These are phyloP conservation scores for Onchidella celtica DNA, from an alignment of 2,888 invertebrate species.

Conservation along the genomic window DNA sequence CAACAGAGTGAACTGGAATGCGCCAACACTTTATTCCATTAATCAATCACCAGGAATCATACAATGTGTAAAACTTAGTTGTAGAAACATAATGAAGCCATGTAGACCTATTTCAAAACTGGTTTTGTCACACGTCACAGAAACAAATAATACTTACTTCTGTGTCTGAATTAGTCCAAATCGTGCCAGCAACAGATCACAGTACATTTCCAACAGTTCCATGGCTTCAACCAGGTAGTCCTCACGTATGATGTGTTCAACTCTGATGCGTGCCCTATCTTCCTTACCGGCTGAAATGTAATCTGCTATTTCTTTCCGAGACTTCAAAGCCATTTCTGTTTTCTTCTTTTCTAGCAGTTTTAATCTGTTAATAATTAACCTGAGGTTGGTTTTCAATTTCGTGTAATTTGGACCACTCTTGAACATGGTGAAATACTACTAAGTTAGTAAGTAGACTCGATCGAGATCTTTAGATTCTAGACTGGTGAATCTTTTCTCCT, in stretches of 20 bases:
- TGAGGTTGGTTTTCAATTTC: conserved; percentile 97
- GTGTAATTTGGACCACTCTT: conserved; percentile 93
- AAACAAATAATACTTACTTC: conserved; percentile 73
- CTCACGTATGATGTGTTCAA: conserved; percentile 98
- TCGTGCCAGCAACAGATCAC: conserved; percentile 96
- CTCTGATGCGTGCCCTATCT: conserved; percentile 93
- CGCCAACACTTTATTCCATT: no score
- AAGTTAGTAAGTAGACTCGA: no score
- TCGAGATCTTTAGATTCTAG: neutral
- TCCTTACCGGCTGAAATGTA: conserved; percentile 83
- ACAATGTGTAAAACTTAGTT: no score
- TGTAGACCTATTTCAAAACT: no score
- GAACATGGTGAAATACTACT: conserved; percentile 72
- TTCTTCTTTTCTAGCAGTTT: conserved; percentile 96
- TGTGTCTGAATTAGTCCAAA: conserved; percentile 91
- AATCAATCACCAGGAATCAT: no score
- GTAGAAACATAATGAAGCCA: no score
- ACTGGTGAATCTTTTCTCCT: neutral
- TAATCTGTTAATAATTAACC: conserved; percentile 94
- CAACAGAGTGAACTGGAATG: no score
- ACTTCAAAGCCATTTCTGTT: conserved; percentile 96
- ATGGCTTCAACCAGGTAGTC: conserved; percentile 99
- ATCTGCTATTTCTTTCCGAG: conserved; percentile 98
- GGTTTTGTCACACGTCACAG: no score
- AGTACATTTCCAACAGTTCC: conserved; percentile 99